A percentile compares a stretch with the other conserved stretches of the same genome.
Evolutionary conservation across 2,113 vertebrate genomes (phyloP).

Genomic region (Polypterus bichir): DNA sequence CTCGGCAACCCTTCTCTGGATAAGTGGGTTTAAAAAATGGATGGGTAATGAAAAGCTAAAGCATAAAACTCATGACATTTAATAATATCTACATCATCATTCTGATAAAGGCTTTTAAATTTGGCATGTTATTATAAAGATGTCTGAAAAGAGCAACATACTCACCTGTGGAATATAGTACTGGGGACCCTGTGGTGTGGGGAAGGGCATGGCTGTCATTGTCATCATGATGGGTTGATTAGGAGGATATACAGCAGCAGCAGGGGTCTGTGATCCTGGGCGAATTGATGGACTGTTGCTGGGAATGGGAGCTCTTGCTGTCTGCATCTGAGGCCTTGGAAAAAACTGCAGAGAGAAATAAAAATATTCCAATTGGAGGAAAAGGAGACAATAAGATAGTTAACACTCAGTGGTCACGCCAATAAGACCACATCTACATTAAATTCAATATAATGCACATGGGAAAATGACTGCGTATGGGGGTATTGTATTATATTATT

Average conservation of each 20-base stretch:
- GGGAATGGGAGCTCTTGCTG: slow-evolving; percentile 73
- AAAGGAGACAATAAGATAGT: neutral
- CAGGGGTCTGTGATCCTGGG: slow-evolving; percentile 71
- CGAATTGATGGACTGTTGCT: slow-evolving; percentile 80
- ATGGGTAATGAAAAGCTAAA: no score
- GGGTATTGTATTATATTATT: no score
- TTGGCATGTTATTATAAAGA: no score
- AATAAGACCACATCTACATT: no score
- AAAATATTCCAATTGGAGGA: slow-evolving; percentile 3
- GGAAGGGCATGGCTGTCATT: slow-evolving; percentile 84
- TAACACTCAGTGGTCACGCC: no score
- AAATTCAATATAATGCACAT: no score
- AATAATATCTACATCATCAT: no score
- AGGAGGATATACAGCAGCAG: slow-evolving; percentile 76
- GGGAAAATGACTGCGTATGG: no score
- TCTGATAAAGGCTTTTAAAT: no score
- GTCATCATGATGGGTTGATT: slow-evolving; percentile 96
- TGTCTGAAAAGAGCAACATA: neutral
- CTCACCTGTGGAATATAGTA: slow-evolving; percentile 91
- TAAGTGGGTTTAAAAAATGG: no score
- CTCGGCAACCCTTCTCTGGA: no score
- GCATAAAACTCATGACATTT: no score
- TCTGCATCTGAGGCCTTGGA: slow-evolving; percentile 88
- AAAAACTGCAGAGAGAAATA: slow-evolving; percentile 64
- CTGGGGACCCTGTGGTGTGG: slow-evolving; percentile 81